phyloP scores from a whole-genome alignment of 2,113 vertebrate genomes.

The Muscicapa adusta region DNA sequence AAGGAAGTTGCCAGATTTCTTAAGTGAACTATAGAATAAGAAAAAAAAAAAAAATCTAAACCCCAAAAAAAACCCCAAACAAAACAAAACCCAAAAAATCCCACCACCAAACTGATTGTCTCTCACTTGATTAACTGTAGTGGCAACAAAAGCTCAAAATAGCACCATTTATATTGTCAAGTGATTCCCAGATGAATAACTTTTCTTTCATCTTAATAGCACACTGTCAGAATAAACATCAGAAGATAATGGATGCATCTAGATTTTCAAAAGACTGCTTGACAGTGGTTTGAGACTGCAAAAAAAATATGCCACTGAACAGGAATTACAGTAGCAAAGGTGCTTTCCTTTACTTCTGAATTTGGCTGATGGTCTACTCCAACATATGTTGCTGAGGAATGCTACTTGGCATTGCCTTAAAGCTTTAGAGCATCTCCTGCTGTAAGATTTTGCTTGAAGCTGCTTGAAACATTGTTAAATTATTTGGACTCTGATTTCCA shows the following conservation, averaged over 20 bases:
- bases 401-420: not conserved
- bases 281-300: not conserved
- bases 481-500: not conserved
- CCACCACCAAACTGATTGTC: not conserved
- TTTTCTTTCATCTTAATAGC: constrained; percentile 21
- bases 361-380: not conserved
- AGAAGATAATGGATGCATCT: constrained; percentile 1
- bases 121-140: constrained; percentile 53
- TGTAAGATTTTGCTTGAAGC: not conserved
- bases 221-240: constrained; percentile 14
- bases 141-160: constrained; percentile 36
- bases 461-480: not conserved
- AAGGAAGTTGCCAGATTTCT: not conserved
- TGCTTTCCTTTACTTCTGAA: not conserved
- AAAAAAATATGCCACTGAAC: not conserved
- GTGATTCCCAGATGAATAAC: constrained; percentile 25
- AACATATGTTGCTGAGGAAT: not conserved
- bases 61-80: not conserved
- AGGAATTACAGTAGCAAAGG: not conserved
- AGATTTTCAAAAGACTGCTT: not conserved
- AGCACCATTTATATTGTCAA: constrained; percentile 50
- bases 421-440: not conserved
- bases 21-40: not conserved
- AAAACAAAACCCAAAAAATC: not conserved
- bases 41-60: not conserved